Evolutionary conservation across 1,140 invertebrate species (phyloP), one percentile per base, ranked within the genome.

Genomic region (Charaxes varanes): DNA sequence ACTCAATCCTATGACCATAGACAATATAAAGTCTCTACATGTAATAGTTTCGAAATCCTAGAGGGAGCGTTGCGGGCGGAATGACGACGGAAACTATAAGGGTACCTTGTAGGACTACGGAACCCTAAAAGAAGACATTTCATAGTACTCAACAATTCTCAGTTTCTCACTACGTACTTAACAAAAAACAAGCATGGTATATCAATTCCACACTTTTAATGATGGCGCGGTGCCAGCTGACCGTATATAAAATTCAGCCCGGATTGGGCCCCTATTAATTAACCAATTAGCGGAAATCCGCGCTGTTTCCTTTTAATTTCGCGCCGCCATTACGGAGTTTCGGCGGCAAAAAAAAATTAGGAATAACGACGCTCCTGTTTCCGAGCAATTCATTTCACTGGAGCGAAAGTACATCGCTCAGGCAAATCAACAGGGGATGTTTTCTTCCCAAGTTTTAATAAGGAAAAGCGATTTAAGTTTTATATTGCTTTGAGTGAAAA

Each of bases 241-340:
- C 56, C 52, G 53, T 48, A 47, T 66, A 60, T 62, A 64, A 66
- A 64, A 63, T 62, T 59, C 66, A 56, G 41, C 50, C 45, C 49
- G 43, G 40, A 24, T 53, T n/a, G n/a, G n/a, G 41, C 43, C 57
- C 64, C 60, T 72, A 77, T 78, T 78, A 68, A 78, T 74, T 78
- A 74, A 76, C 62, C 73, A 78, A 74, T 78, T 77, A 72, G 58
- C 61, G 61, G 45, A 58, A 62, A 70, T 65, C 63, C 58, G 52
- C 37, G 53, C 62, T 59, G 59, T 62, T 61, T 64, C 58, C 61
- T 72, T 70, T 69, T 71, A 71, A 72, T 76, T 67, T 71, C 52
- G 52, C 46, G 41, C 50, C 41, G 28, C 50, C 55, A 57, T 69
- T 61, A 62, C 61, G 61, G 48, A 56, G 51, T 64, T 53, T 42